phyloP scores from a whole-genome alignment of 2,888 invertebrate species.

The Tipula helvola region DNA sequence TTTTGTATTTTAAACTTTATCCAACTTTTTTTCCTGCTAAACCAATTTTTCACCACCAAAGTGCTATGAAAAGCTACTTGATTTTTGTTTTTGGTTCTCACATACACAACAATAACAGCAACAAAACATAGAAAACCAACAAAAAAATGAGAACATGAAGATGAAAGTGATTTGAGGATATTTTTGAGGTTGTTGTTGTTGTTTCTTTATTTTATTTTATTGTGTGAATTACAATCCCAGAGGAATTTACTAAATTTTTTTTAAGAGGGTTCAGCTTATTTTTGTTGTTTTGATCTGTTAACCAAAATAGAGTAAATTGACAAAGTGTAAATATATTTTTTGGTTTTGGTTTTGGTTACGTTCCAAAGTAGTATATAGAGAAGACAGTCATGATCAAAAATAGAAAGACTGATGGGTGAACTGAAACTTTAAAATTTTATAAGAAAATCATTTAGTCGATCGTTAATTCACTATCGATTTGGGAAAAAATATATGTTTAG shows the following conservation, averaged over 20 bases:
- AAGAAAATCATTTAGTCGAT: too few species aligned
- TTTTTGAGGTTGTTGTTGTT: neutral
- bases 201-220: neutral
- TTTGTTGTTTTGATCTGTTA: neutral
- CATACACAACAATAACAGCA: neutral
- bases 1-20: neutral
- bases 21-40: neutral
- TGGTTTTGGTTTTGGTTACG: neutral
- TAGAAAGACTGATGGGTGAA: too few species aligned
- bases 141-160: neutral
- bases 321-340: neutral
- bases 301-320: neutral
- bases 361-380: too few species aligned
- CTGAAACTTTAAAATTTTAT: too few species aligned
- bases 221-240: neutral
- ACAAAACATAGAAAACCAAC: neutral
- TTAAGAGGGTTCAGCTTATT: neutral
- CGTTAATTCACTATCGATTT: too few species aligned
- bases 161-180: neutral
- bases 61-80: neutral
- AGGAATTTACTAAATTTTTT: neutral
- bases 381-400: too few species aligned
- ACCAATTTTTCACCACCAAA: conserved; percentile 4
- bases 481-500: too few species aligned
- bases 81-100: neutral